These are phyloP conservation scores for Chrysolina oricalcia DNA, from an alignment of 2,888 invertebrate species.

Conservation along the genomic window DNA sequence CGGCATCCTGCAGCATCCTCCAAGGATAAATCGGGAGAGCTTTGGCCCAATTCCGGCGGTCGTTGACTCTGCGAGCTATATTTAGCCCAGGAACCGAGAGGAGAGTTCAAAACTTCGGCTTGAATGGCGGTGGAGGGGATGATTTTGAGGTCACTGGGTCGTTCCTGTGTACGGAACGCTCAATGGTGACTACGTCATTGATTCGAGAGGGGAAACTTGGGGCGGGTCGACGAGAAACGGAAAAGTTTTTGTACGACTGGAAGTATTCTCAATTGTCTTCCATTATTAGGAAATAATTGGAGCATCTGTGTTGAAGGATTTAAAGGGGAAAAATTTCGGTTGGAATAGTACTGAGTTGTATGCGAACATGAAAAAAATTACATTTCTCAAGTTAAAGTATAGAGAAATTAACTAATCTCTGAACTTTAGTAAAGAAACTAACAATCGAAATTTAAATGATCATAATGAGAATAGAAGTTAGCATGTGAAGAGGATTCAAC, in stretches of 20 bases:
- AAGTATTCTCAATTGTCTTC: too few relatives aligned
- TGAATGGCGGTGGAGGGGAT: conserved; percentile 48
- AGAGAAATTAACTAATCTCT: too few relatives aligned
- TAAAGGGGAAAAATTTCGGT: too few relatives aligned
- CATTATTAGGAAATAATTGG: too few relatives aligned
- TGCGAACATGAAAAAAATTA: too few relatives aligned
- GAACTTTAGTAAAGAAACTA: too few relatives aligned
- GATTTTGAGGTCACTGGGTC: conserved; percentile 51
- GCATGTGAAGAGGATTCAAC: too few relatives aligned
- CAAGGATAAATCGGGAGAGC: conserved; percentile 49
- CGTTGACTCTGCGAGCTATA: conserved; percentile 50
- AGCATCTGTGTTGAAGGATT: too few relatives aligned
- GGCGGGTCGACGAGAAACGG: not conserved
- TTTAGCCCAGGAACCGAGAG: conserved; percentile 43
- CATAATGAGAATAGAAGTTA: too few relatives aligned
- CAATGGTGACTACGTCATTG: conserved; percentile 50
- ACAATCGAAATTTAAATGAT: too few relatives aligned
- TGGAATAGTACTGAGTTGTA: too few relatives aligned
- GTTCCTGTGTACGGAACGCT: conserved; percentile 41
- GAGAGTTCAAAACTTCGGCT: conserved; percentile 36
- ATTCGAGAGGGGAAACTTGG: conserved; percentile 16
- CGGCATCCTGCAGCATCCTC: conserved; percentile 36
- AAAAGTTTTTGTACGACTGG: not conserved
- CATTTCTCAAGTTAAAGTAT: too few relatives aligned
- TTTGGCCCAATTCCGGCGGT: conserved; percentile 46